Evolutionary conservation across 2,888 invertebrate genomes (phyloP).

Genomic region (Azorinus chamasolen): DNA sequence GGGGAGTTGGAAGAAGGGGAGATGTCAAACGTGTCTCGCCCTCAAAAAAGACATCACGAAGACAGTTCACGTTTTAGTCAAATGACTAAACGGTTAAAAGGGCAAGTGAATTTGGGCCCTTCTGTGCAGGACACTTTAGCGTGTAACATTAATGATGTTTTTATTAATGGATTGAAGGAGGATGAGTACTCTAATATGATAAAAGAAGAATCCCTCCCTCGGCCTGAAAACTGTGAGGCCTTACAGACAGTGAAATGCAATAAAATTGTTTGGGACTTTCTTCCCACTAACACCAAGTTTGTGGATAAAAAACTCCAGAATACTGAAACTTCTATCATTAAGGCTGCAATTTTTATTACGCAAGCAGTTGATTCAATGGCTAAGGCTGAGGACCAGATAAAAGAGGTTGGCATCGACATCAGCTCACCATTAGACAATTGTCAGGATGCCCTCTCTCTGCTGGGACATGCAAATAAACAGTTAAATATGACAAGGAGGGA

Average conservation of each 20-base stretch:
- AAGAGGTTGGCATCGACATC: slow-evolving; percentile 4
- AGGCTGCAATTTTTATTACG: slow-evolving; percentile 3
- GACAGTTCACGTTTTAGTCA: background rate
- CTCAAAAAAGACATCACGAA: no score
- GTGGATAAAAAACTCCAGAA: slow-evolving; percentile 11
- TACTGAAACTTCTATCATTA: slow-evolving; percentile 4
- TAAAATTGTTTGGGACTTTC: slow-evolving; percentile 12
- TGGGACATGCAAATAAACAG: slow-evolving; percentile 21
- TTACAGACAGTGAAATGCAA: slow-evolving; percentile 6
- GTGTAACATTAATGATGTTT: background rate
- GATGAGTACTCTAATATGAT: slow-evolving; percentile 4
- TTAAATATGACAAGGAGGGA: background rate
- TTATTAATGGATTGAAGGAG: background rate
- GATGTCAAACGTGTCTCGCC: no score
- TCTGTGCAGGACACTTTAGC: background rate
- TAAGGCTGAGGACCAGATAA: background rate
- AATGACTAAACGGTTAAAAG: slow-evolving; percentile 11
- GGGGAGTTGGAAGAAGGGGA: no score
- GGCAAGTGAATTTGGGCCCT: slow-evolving; percentile 3
- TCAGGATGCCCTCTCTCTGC: slow-evolving; percentile 1
- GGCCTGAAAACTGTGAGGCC: slow-evolving; percentile 14
- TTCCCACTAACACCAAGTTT: slow-evolving; percentile 1
- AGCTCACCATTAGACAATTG: slow-evolving; percentile 1
- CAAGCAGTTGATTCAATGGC: slow-evolving; percentile 1
- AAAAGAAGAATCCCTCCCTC: slow-evolving; percentile 6